Percentiles rank a stretch among this genome's conserved stretches.
phyloP scores from a whole-genome alignment of 2,888 invertebrate genomes.

The Tipula unca region DNA sequence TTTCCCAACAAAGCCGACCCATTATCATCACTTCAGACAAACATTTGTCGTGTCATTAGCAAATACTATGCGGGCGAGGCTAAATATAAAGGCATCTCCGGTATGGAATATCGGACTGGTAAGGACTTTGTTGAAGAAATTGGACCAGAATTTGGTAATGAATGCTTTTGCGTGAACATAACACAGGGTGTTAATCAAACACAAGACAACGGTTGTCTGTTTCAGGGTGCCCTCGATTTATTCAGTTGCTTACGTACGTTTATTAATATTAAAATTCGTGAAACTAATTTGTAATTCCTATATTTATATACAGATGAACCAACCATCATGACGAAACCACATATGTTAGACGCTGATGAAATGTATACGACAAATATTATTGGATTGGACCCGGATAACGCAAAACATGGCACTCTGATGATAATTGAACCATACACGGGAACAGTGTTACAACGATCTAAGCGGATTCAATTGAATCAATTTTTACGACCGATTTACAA shows the following conservation, averaged over 20 bases:
- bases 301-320: conserved; percentile 56
- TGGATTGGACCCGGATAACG: conserved; percentile 51
- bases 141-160: conserved; percentile 45
- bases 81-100: conserved; percentile 49
- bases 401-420: conserved; percentile 55
- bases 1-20: conserved; percentile 46
- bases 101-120: conserved; percentile 48
- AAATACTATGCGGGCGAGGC: conserved; percentile 48
- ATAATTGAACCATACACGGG: conserved; percentile 63
- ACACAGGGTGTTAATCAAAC: conserved; percentile 40
- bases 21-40: conserved; percentile 27
- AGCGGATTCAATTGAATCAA: conserved; percentile 61
- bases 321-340: conserved; percentile 61
- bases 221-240: conserved; percentile 53
- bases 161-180: conserved; percentile 57
- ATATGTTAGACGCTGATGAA: conserved; percentile 55
- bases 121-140: conserved; percentile 53
- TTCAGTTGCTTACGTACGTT: conserved; percentile 53
- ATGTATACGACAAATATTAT: conserved; percentile 50
- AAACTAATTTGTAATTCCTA: neutral
- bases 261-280: neutral
- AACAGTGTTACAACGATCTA: conserved; percentile 51
- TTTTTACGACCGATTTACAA: conserved; percentile 50
- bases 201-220: conserved; percentile 50
- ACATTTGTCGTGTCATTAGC: conserved; percentile 45